phyloP scores from a whole-genome alignment of 2,797 vertebrate species.

The Acipenser ruthenus region DNA sequence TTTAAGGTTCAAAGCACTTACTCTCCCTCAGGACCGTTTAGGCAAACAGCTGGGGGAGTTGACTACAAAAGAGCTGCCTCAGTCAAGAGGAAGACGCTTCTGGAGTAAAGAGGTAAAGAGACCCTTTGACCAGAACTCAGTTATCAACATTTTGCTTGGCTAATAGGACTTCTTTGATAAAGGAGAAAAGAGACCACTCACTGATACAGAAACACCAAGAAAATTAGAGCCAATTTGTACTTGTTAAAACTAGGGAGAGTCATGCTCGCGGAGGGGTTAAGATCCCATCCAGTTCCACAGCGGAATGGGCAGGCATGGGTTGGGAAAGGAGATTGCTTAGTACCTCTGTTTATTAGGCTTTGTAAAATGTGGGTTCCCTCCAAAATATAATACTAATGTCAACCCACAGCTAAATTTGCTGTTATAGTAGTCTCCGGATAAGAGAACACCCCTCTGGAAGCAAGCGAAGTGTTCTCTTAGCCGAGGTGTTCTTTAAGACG shows the following conservation, averaged over 20 bases:
- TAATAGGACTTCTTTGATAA: constrained; percentile 19
- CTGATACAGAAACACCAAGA: constrained; percentile 4
- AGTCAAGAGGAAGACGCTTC: constrained; percentile 30
- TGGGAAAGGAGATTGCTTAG: too few species aligned
- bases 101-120: constrained; percentile 47
- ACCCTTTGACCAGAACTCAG: constrained; percentile 25
- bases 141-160: constrained; percentile 22
- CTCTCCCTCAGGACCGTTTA: constrained; percentile 43
- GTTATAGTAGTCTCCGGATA: too few species aligned
- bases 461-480: too few species aligned
- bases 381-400: too few species aligned
- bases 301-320: too few species aligned
- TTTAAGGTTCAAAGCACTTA: constrained; percentile 60
- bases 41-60: constrained; percentile 50
- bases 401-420: too few species aligned
- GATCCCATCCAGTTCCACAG: too few species aligned
- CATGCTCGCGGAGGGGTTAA: not conserved
- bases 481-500: too few species aligned
- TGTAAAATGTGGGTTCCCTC: too few species aligned
- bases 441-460: too few species aligned
- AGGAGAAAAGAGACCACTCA: constrained; percentile 13
- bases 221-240: constrained; percentile 12
- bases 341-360: too few species aligned
- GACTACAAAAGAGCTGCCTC: constrained; percentile 35
- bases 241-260: constrained; percentile 17